A percentile compares a stretch with the other conserved stretches of the same genome.
phyloP scores from a whole-genome alignment of 1,140 invertebrate genomes.

The Thaumatotibia leucotreta region DNA sequence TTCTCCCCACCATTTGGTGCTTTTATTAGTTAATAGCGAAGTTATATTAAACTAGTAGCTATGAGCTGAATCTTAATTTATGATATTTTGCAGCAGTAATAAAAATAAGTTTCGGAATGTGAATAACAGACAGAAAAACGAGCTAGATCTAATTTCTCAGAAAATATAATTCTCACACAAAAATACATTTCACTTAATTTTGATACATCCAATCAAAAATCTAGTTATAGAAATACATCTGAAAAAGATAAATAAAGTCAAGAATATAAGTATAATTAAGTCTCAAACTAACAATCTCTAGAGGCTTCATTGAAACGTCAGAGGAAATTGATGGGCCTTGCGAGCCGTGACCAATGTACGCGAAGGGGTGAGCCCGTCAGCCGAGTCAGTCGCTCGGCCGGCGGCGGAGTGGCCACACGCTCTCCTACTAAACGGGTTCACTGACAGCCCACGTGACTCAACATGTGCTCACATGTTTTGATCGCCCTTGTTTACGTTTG shows the following conservation, averaged over 20 bases:
- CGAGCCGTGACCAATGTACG: constrained; percentile 61
- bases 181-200: background rate
- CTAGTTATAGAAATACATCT: background rate
- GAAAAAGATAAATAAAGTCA: background rate
- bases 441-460: constrained; percentile 39
- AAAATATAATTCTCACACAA: background rate
- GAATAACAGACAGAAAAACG: background rate
- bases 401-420: constrained; percentile 62
- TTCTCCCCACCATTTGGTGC: too few relatives aligned
- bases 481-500: background rate
- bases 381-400: constrained; percentile 64
- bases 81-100: too few relatives aligned
- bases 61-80: too few relatives aligned
- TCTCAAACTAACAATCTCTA: constrained; percentile 6
- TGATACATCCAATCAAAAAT: background rate
- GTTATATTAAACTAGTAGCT: too few relatives aligned
- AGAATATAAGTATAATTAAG: background rate
- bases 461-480: constrained; percentile 15
- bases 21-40: too few relatives aligned
- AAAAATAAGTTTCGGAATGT: background rate
- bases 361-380: constrained; percentile 47
- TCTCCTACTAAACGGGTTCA: constrained; percentile 45
- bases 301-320: constrained; percentile 69
- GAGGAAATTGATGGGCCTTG: constrained; percentile 62
- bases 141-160: background rate